Evolutionary conservation across 2,797 vertebrate genomes (phyloP), one percentile per base, ranked within the genome.

Genomic region (Schizopygopsis pylzovi): DNA sequence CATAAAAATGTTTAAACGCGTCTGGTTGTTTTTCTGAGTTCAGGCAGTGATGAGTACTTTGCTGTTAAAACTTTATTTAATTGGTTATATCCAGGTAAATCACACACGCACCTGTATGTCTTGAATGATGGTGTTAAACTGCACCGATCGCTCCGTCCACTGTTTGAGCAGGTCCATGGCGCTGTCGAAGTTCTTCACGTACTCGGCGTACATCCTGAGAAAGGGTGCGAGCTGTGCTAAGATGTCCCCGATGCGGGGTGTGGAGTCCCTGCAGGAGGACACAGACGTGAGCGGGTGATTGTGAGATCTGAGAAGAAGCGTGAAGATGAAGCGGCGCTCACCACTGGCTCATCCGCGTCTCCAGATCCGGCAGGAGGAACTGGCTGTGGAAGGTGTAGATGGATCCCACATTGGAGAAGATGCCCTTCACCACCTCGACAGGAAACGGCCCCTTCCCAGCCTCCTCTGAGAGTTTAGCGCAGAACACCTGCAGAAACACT

Each of bases 341-440:
- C 97, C 97, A 98, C 54, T 93, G 92, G 7, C 91, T 89, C 93
- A 98, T 95, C 85, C 96, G 95, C 25, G 84, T 93, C 88, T 93
- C 96, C 89, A 98, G 94, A 90, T 97, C 97, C 0, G 97, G 97
- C 10, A 98, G 95, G 85, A 98, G 94, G 91, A 98, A 98, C 89
- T 95, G 91, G 0, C 95, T 92, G 0, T 98, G 97, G 91, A 98
- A 98, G 88, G 96, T 94, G 92, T 97, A 95, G 91, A 98, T 97
- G 54, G 96, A 98, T 65, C 97, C 96, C 89, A 96, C 95, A 91
- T 98, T 98, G 89, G 97, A 97, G 92, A 98, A 98, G 89, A 98
- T 96, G 82, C 95, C 96, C 90, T 92, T 96, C 25, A 98, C 94
- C 86, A 97, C 94, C 0, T 97, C 97, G 8, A 95, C 92, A 0